Evolutionary conservation across 1,140 invertebrate species (phyloP).

Genomic region (Reticulitermes speratus): DNA sequence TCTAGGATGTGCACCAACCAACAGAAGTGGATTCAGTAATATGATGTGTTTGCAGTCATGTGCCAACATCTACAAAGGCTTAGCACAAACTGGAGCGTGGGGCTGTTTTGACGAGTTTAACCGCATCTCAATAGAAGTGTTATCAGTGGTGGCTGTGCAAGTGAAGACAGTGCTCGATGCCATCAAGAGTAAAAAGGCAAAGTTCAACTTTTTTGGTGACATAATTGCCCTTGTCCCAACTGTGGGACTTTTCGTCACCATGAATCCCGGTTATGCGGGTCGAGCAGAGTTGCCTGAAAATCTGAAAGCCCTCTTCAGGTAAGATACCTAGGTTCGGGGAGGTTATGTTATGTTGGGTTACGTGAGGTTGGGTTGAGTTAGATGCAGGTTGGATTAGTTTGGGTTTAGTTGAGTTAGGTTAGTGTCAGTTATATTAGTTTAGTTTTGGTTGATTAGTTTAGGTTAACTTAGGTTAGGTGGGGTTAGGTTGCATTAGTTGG

Average conservation of each 20-base stretch:
- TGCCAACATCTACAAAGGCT: conserved; percentile 86
- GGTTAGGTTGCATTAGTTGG: no score
- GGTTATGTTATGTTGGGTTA: no score
- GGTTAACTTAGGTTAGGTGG: no score
- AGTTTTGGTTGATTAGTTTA: no score
- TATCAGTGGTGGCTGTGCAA: conserved; percentile 89
- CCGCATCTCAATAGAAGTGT: conserved; percentile 87
- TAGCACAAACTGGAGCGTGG: conserved; percentile 92
- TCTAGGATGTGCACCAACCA: no score
- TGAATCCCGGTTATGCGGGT: conserved; percentile 91
- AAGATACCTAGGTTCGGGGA: conserved; percentile 12
- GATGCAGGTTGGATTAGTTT: no score
- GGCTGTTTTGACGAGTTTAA: conserved; percentile 96
- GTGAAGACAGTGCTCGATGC: conserved; percentile 81
- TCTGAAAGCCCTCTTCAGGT: conserved; percentile 69
- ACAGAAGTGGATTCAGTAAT: neutral
- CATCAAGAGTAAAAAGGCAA: conserved; percentile 74
- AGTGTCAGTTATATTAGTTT: no score
- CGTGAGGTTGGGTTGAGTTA: no score
- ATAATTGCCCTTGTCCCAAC: conserved; percentile 71
- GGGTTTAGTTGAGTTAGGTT: no score
- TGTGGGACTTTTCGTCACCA: conserved; percentile 90
- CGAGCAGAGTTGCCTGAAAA: conserved; percentile 84
- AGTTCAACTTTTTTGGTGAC: conserved; percentile 83
- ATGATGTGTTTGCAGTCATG: conserved; percentile 59